These are phyloP conservation scores for Glossophaga mutica DNA, from an alignment of 2,797 vertebrate species.

Conservation along the genomic window DNA sequence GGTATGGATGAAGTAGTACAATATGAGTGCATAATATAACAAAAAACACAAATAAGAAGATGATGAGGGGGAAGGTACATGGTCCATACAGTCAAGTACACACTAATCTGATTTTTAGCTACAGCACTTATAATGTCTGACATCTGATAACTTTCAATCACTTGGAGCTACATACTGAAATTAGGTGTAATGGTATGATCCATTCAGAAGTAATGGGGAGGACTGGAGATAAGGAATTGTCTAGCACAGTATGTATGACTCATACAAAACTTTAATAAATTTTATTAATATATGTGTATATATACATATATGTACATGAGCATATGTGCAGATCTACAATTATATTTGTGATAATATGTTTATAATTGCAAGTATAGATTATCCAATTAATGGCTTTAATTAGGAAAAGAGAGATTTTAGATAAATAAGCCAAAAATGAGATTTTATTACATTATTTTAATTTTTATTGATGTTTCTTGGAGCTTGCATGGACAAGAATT, in stretches of 20 bases:
- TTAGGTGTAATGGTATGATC: too few relatives aligned
- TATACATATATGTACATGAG: too few relatives aligned
- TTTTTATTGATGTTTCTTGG: not conserved
- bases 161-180: not conserved
- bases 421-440: not conserved
- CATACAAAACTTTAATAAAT: not conserved
- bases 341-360: not conserved
- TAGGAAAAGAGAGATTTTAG: not conserved
- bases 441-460: not conserved
- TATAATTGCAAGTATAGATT: not conserved
- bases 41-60: not conserved
- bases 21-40: not conserved
- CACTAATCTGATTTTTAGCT: not conserved
- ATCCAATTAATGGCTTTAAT: not conserved
- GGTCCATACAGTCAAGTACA: not conserved
- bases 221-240: not conserved
- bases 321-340: too few relatives aligned
- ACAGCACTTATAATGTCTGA: not conserved
- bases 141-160: not conserved
- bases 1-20: not conserved
- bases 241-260: not conserved
- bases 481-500: not conserved
- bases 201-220: not conserved
- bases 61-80: not conserved
- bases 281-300: not conserved